Evolutionary conservation across 2,113 vertebrate species (phyloP), one percentile per base, ranked within the genome.

Genomic region (Gopherus evgoodei): DNA sequence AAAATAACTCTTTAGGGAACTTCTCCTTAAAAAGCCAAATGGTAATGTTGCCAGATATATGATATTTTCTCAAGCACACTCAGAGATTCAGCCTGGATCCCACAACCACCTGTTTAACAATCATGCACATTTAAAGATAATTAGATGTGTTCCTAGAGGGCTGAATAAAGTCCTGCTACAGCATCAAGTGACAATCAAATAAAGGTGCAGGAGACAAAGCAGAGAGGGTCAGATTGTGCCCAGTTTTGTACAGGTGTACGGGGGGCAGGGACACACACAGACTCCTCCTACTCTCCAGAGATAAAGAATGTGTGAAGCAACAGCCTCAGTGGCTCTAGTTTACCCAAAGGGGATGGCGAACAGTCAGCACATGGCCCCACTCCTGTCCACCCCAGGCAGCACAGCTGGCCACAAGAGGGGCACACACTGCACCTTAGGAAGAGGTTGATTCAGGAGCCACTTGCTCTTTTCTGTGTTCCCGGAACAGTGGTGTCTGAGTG

Each of bases 11-110:
- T 27, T 22, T n/a, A 17, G 1, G 52, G 76, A 91, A 35, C 54
- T 93, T 94, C 65, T 93, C 53, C 81, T 91, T 79, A 80, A 75
- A 91, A 96, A 89, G 57, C 8, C 59, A 86, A 57, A 72, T 69
- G 81, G 78, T 94, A 50, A 49, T 57, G 92, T 95, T 86, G 81
- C 84, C 80, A 8, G 84, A 90, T 93, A 90, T 90, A 44, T 83
- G 82, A 44, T 94, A 65, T 93, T 89, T 94, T 76, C 84, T 59
- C 47, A 1, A 0, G 0, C 44, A 50, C 8, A 87, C 69, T 75
- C 82, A 19, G n/a, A 83, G 49, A 16, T 91, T 65, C 93, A 95
- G 57, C 38, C 89, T 76, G 24, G 12, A 35, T n/a, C 79, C 12
- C 0, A 17, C 27, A 35, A 65, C 81, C 76, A 69, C 84, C 80